Conservation (phyloP, 2,113 vertebrate genomes). For the Phyllostomus discolor region DNA sequence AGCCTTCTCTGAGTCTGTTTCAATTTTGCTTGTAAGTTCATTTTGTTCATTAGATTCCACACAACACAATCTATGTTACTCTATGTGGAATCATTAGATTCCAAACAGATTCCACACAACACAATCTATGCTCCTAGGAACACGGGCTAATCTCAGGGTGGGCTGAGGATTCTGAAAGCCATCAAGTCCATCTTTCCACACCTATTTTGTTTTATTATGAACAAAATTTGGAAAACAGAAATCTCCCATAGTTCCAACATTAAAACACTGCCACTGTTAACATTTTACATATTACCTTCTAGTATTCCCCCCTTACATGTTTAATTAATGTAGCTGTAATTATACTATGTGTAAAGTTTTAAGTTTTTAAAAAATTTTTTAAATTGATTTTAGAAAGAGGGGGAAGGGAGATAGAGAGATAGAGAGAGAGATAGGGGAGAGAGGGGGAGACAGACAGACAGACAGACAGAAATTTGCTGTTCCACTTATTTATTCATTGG, state of each 20-base stretch:
- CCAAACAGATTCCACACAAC: not conserved
- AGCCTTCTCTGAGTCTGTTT: too few relatives aligned
- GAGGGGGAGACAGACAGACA: too few relatives aligned
- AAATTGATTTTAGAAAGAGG: too few relatives aligned
- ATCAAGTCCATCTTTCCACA: not conserved
- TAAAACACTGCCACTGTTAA: not conserved
- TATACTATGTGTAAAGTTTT: not conserved
- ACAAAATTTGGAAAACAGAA: conserved; percentile 44
- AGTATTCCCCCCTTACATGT: not conserved
- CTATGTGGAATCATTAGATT: too few relatives aligned
- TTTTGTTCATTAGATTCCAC: too few relatives aligned
- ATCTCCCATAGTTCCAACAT: conserved; percentile 5
- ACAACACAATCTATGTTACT: not conserved
- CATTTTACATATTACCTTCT: not conserved
- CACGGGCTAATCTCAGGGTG: not conserved
- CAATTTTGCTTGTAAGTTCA: too few relatives aligned
- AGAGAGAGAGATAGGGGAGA: too few relatives aligned
- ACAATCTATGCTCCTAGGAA: not conserved
- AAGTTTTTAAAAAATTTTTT: not conserved
- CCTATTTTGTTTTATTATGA: not conserved
- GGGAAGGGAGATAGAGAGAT: too few relatives aligned
- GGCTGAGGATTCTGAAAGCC: not conserved
- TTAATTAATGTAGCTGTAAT: not conserved
- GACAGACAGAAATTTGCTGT: too few relatives aligned
- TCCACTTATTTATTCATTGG: too few relatives aligned